Evolutionary conservation across 2,797 vertebrate species (phyloP), one percentile per base, ranked within the genome.

Genomic region (Arrhamphus sclerolepis): DNA sequence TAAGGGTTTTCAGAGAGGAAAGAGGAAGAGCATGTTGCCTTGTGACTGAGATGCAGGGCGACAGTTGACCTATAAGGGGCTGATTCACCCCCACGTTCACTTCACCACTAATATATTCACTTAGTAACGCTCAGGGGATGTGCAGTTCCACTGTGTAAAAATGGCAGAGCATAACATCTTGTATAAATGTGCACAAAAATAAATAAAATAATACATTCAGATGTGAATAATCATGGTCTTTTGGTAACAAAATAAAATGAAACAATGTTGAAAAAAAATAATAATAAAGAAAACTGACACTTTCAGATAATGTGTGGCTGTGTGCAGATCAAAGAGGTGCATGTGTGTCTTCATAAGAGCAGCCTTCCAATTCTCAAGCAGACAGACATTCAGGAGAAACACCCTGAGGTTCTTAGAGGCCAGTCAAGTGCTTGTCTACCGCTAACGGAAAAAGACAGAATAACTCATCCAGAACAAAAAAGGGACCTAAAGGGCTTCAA

Each of bases 1-100:
- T 38, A 21, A 57, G 69, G n/a, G 59, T 56, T 61, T 59, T 68
- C 47, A 77, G 56, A 79, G 56, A 74, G 63, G 7, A 78, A 56
- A 81, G 69, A 75, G 75, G 67, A 77, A 82, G 83, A 74, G 53
- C 58, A 22, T 22, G 72, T 56, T 64, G 68, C 76, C 78, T 80
- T 88, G 82, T 91, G 90, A 93, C 87, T 83, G 84, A 91, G 83
- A 93, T 90, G 80, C 76, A 84, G 81, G 87, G 83, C 72, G 90
- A 91, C 93, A 93, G 91, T 87, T 93, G 93, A 93, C 91, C 93
- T 92, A 92, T 89, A 89, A 91, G 90, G 82, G 79, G 84, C 85
- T 91, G 89, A 92, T 85, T 90, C 89, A 89, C 83, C 85, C 90
- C 72, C 83, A 80, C 73, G 64, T 87, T 87, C 84, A 86, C 84